Evolutionary conservation across 2,113 vertebrate genomes (phyloP), one percentile per base, ranked within the genome.

Genomic region (Channa argus): DNA sequence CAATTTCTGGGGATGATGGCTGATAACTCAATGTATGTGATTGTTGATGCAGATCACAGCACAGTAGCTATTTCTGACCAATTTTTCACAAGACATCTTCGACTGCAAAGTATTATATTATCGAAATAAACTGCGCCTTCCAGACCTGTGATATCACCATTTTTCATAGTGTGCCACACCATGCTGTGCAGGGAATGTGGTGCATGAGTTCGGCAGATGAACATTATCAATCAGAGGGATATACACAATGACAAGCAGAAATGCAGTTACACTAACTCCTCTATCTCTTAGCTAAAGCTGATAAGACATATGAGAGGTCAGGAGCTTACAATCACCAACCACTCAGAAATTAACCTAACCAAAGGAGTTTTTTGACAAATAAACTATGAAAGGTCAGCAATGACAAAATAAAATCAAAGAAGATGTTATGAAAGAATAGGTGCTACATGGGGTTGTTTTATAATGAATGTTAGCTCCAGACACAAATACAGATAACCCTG

Each of bases 231-330:
- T 88, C 73, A 71, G 65, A 78, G 58, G 82, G 74, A 86, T 88
- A 85, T 89, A 91, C 87, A 87, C 66, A 76, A 76, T 90, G 91
- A 85, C 85, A 86, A 86, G 78, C 74, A 79, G 75, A 86, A 88
- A 84, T 85, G 77, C 77, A 50, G 72, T 80, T 55, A 80, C 80
- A 80, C 60, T 71, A 77, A 82, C 83, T 86, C 81, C 63, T 81
- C 76, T 72, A 76, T 72, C 79, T 78, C 60, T 74, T 49, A 71
- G 62, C 59, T 54, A 8, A 65, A 24, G 68, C 79, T 88, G 89
- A 90, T 92, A 90, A 91, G 79, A 68, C n/a, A 60, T 56, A 62
- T 24, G 74, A 78, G 86, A 84, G 82, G 75, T 61, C 70, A 83
- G 87, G 69, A 44, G 82, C 70, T 66, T 65, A 62, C 73, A 64